A percentile compares a stretch with the other conserved stretches of the same genome.
Conservation (phyloP, 2,888 invertebrate genomes). For the Phrixothrix hirtus region DNA sequence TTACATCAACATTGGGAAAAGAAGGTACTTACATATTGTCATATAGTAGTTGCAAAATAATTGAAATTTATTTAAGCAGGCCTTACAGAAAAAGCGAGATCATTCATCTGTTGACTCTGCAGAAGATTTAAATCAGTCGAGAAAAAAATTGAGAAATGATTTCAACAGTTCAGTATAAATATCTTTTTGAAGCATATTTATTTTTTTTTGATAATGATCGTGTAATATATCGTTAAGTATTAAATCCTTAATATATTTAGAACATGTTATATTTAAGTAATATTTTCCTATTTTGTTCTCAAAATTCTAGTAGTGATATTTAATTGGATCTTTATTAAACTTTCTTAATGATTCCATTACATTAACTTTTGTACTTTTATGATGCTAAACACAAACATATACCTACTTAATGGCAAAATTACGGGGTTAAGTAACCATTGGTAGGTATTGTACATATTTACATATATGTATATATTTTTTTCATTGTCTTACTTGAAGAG, state of each 20-base stretch:
- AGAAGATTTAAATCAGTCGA: slow-evolving; percentile 46
- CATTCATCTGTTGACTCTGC: slow-evolving; percentile 42
- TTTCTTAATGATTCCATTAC: too few relatives aligned
- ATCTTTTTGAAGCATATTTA: slow-evolving; percentile 9
- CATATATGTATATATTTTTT: too few relatives aligned
- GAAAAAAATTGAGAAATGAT: slow-evolving; percentile 51
- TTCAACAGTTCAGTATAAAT: slow-evolving; percentile 22
- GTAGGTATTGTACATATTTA: too few relatives aligned
- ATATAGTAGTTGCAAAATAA: neutral
- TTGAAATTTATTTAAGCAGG: slow-evolving; percentile 33
- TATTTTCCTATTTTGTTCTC: too few relatives aligned
- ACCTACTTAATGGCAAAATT: too few relatives aligned
- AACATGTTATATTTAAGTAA: neutral
- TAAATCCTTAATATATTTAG: slow-evolving; percentile 2
- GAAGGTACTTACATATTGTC: slow-evolving; percentile 68
- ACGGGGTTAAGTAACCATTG: too few relatives aligned
- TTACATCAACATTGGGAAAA: slow-evolving; percentile 96
- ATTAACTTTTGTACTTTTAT: too few relatives aligned
- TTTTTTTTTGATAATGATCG: slow-evolving; percentile 7
- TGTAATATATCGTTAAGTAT: slow-evolving; percentile 14
- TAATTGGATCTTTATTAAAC: too few relatives aligned
- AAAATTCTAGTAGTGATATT: too few relatives aligned
- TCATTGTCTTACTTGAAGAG: too few relatives aligned
- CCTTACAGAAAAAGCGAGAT: slow-evolving; percentile 50
- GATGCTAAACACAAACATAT: too few relatives aligned